Percentiles rank a stretch among this genome's conserved stretches.
phyloP scores from a whole-genome alignment of 2,888 invertebrate genomes.

The Operophtera brumata region DNA sequence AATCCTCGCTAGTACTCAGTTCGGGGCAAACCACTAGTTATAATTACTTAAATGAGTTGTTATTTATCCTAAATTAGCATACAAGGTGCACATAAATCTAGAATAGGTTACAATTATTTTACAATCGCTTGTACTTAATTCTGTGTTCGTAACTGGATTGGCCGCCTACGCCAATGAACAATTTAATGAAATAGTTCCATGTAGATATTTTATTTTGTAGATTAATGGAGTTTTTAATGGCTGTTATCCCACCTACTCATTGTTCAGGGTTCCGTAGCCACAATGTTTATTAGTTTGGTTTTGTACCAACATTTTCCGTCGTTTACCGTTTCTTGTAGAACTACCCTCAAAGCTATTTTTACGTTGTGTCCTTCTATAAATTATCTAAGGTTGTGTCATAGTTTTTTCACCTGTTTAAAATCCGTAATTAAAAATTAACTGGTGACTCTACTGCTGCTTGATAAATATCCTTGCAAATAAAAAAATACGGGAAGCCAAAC shows the following conservation, averaged over 20 bases:
- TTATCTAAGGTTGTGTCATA: no score
- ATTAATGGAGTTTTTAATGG: constrained; percentile 33
- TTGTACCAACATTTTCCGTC: no score
- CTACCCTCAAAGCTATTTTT: no score
- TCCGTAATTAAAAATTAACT: no score
- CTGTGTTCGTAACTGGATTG: constrained; percentile 52
- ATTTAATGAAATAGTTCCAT: constrained; percentile 56
- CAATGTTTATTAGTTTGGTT: background rate
- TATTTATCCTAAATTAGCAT: constrained; percentile 35
- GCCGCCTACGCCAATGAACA: constrained; percentile 57
- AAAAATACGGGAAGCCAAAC: no score
- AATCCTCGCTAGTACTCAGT: background rate
- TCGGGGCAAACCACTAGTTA: background rate
- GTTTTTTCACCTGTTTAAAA: no score
- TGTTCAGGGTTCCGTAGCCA: constrained; percentile 14
- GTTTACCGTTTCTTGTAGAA: no score
- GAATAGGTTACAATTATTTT: constrained; percentile 47
- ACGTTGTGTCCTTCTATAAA: no score
- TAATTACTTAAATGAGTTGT: constrained; percentile 19
- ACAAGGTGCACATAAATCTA: constrained; percentile 40
- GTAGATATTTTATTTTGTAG: constrained; percentile 34
- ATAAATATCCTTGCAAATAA: no score
- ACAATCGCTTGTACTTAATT: constrained; percentile 49
- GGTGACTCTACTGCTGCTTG: no score
- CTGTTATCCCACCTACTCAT: constrained; percentile 28